Base-by-base conservation (phyloP, 37 sponge, comb jelly and placozoan genomes). In the Cliona cf. orientalis region DNA sequence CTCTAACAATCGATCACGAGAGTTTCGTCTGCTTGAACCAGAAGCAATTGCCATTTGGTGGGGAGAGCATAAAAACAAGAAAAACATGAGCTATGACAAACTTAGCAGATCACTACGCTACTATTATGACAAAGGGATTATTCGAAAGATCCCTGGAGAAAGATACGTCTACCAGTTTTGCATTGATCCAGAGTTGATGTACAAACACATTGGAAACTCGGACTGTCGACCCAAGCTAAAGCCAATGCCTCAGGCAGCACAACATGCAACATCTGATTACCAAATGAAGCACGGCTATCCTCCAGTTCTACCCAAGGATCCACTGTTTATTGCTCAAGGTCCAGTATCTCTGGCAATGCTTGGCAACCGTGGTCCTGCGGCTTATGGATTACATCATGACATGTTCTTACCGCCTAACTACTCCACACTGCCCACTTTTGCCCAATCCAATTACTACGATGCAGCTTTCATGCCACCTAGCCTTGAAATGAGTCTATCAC, bases 21-120 rank as follows among this genome's bases (percentile, higher is more conserved):
- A 90, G 53, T 95, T 95, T 72, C 86, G 89, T 4, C 74, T 95
- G 0, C 79, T 91, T 1, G 92, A 95, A 35, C 95, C 95, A n/a
- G 95, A 95, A 45, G 89, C 83, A 1, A 75, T 95, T 58, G 95
- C 95, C 29, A 75, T 84, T 35, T 86, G 92, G 87, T 95, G 95
- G 95, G 95, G 95, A n/a, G 69, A 89, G 28, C 86, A 87, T 72
- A 95, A 95, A 45, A 86, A 84, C 68, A 79, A 89, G 42, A 74
- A 72, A 38, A 95, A 95, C 68, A 95, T 95, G 95, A 95, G 86
- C 80, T 95, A 95, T 72, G 95, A 95, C 76, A 91, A 91, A 44
- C 80, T 95, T 37, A 88, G 92, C 25, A 86, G 95, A 12, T 95
- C 95, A 11, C 87, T 95, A 12, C 69, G 95, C 0, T 95, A 88